Conservation (phyloP, 2,888 invertebrate species). For the Epinotia bilunana region DNA sequence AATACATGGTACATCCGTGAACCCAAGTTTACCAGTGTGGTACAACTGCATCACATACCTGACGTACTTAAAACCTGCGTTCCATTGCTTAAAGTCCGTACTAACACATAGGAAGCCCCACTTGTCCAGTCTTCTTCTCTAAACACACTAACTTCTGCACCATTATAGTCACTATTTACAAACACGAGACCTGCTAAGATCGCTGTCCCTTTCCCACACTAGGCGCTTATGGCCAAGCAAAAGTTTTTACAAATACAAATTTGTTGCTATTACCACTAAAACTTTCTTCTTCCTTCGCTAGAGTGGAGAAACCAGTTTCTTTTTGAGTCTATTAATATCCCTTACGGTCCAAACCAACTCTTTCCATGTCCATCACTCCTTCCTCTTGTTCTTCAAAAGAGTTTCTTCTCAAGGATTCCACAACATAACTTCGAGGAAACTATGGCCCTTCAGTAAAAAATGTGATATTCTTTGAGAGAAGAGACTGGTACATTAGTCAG, state of each 20-base stretch:
- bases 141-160: not conserved
- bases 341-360: not conserved
- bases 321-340: conserved; percentile 1
- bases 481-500: no score
- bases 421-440: not conserved
- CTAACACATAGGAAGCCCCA: conserved; percentile 44
- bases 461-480: not conserved
- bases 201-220: conserved; percentile 10
- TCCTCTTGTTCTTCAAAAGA: not conserved
- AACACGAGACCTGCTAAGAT: conserved; percentile 3
- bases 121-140: conserved; percentile 7
- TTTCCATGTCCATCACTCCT: not conserved
- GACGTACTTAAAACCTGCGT: not conserved
- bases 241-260: not conserved
- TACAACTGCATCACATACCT: conserved; percentile 14
- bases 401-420: not conserved
- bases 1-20: not conserved
- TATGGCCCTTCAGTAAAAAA: not conserved
- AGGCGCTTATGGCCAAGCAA: conserved; percentile 2
- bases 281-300: not conserved
- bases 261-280: conserved; percentile 5
- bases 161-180: conserved; percentile 2
- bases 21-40: not conserved
- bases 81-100: not conserved
- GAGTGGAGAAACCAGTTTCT: not conserved